Evolutionary conservation across 2,797 vertebrate genomes (phyloP), one percentile per base, ranked within the genome.

Genomic region (Sarcoramphus papa): DNA sequence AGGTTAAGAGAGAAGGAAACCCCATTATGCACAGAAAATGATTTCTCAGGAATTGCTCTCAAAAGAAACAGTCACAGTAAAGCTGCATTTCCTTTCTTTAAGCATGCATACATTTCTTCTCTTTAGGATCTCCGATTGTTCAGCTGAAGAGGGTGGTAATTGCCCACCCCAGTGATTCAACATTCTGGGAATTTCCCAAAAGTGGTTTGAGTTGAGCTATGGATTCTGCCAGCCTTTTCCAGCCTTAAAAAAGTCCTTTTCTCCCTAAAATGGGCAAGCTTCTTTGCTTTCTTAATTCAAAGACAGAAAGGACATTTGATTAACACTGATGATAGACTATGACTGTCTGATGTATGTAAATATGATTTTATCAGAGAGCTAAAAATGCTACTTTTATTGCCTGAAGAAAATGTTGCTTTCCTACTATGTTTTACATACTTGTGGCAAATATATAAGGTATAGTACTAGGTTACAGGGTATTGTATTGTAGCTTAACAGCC

Each of bases 161-260:
- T 68, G 82, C 87, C 93, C 75, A 93, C 67, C 54, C 75, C 85
- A 54, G 53, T 83, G 86, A 95, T 54, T 96, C 93, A 96, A 63
- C 77, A 85, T 59, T 80, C 43, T 80, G 74, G 60, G 88, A 90
- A 86, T 90, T 80, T 87, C 72, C 87, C n/a, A 41, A 31, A 86
- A 86, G 48, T 68, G 28, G 45, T 85, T 92, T 77, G 53, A 91
- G 41, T 41, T 21, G 72, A 96, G 33, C 48, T 78, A 90, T 45
- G 50, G n/a, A 75, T 85, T 96, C 72, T 91, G 79, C 75, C 94
- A 92, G 73, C 41, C 76, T 78, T 90, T 86, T 81, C 50, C 76
- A 92, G 37, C 27, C 77, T 73, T 73, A 57, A 89, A 89, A 47
- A 83, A 18, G 28, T 85, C 15, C 8, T 78, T 62, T 95, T 85